A percentile compares a stretch with the other conserved stretches of the same genome.
Evolutionary conservation across 2,113 vertebrate species (phyloP).

Genomic region (Onychorhynchus coronatus): DNA sequence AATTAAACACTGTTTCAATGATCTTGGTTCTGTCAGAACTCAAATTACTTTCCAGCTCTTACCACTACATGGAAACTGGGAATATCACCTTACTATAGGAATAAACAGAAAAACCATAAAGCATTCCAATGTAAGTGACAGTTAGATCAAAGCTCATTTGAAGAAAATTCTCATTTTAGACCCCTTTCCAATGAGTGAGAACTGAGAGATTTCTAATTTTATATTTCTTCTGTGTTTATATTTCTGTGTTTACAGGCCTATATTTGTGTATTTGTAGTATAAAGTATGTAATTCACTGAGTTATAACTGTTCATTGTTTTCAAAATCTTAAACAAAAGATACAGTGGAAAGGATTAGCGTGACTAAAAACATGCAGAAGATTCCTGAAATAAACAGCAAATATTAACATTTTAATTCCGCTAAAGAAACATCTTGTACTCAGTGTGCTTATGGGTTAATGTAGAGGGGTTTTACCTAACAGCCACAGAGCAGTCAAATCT

Average conservation of each 20-base stretch:
- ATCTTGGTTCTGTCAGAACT: neutral
- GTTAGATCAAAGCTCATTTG: neutral
- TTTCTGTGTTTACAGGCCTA: neutral
- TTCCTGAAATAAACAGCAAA: neutral
- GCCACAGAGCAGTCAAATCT: slow-evolving; percentile 58
- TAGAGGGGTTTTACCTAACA: slow-evolving; percentile 53
- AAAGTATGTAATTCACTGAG: neutral
- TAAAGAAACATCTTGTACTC: neutral
- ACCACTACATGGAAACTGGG: neutral
- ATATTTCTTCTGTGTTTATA: neutral
- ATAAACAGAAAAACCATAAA: neutral
- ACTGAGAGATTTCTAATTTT: neutral
- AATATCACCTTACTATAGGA: neutral
- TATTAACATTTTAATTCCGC: neutral
- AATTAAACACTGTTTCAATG: neutral
- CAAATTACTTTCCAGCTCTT: neutral
- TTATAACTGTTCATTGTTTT: neutral
- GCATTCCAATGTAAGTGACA: neutral
- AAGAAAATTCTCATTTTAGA: neutral
- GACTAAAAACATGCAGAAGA: neutral
- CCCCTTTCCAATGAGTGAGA: neutral
- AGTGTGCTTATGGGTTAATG: slow-evolving; percentile 59
- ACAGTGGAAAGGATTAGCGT: neutral
- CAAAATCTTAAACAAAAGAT: neutral
- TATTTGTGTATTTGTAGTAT: neutral